Evolutionary conservation across 2,888 invertebrate genomes (phyloP).

Genomic region (Agelastica alni): DNA sequence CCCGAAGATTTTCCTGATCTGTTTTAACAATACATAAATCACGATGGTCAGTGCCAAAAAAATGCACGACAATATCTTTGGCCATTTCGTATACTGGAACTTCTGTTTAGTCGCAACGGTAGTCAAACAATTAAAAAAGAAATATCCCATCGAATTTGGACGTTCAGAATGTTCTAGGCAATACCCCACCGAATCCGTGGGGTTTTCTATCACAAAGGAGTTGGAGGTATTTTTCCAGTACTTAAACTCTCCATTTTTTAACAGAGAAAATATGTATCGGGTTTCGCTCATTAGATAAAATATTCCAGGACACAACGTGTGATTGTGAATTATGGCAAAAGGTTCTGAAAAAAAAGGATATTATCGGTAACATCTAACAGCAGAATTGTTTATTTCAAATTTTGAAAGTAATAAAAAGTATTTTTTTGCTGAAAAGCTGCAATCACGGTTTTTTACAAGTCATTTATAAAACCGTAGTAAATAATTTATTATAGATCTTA

Average conservation of each 20-base stretch:
- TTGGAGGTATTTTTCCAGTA: slow-evolving; percentile 34
- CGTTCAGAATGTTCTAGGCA: slow-evolving; percentile 40
- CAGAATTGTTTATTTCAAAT: too few species aligned
- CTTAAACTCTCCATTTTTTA: slow-evolving; percentile 31
- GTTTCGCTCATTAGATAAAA: slow-evolving; percentile 24
- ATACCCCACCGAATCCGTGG: slow-evolving; percentile 22
- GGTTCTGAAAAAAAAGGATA: slow-evolving; percentile 34
- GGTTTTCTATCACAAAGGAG: slow-evolving; percentile 26
- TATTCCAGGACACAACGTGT: slow-evolving; percentile 29
- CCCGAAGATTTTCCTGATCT: slow-evolving; percentile 42
- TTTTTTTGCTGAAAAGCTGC: too few species aligned
- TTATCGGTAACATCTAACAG: too few species aligned
- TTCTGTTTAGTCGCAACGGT: slow-evolving; percentile 26
- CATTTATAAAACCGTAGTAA: too few species aligned
- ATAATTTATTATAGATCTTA: too few species aligned
- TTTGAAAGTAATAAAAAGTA: too few species aligned
- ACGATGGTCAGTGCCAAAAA: slow-evolving; percentile 39
- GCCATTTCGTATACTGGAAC: slow-evolving; percentile 38
- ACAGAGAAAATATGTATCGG: slow-evolving; percentile 33
- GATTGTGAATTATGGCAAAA: slow-evolving; percentile 36
- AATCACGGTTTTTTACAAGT: too few species aligned
- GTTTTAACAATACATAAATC: slow-evolving; percentile 40
- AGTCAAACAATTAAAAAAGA: slow-evolving; percentile 33
- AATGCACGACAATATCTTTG: slow-evolving; percentile 42
- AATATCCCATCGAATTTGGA: slow-evolving; percentile 17